phyloP scores from a whole-genome alignment of 2,113 vertebrate species.

The Zapus hudsonius region DNA sequence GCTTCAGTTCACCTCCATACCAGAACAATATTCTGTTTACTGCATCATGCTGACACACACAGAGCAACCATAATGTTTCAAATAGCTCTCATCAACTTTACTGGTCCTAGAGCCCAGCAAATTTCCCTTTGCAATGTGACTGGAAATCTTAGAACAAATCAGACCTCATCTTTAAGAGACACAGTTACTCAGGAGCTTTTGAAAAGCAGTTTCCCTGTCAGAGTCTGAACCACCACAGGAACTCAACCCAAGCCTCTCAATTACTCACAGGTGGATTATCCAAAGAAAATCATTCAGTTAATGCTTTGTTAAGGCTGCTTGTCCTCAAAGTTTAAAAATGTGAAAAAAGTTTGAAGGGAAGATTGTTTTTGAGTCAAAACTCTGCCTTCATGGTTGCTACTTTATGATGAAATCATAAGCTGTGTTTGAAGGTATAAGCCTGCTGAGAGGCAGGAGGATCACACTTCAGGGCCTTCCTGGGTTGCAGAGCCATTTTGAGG shows the following conservation, averaged over 20 bases:
- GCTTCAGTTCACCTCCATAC: constrained; percentile 30
- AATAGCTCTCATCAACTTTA: constrained; percentile 44
- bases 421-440: neutral
- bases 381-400: no score
- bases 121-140: constrained; percentile 1
- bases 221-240: constrained; percentile 4
- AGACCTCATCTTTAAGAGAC: constrained; percentile 27
- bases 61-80: constrained; percentile 52
- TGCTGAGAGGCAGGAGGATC: no score
- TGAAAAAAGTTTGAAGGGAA: constrained; percentile 41
- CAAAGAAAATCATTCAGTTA: constrained; percentile 48
- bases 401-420: no score
- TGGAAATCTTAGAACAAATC: constrained; percentile 47
- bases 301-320: constrained; percentile 49
- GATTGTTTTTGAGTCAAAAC: constrained; percentile 47
- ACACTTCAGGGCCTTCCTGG: no score
- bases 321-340: constrained; percentile 46
- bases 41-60: constrained; percentile 34
- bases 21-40: constrained; percentile 10
- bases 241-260: constrained; percentile 41
- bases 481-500: no score
- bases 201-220: neutral
- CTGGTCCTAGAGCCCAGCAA: constrained; percentile 16
- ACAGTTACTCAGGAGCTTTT: constrained; percentile 16
- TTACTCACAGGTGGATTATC: constrained; percentile 47